Conservation (phyloP, 2,113 vertebrate species). For the Urocitellus parryii region DNA sequence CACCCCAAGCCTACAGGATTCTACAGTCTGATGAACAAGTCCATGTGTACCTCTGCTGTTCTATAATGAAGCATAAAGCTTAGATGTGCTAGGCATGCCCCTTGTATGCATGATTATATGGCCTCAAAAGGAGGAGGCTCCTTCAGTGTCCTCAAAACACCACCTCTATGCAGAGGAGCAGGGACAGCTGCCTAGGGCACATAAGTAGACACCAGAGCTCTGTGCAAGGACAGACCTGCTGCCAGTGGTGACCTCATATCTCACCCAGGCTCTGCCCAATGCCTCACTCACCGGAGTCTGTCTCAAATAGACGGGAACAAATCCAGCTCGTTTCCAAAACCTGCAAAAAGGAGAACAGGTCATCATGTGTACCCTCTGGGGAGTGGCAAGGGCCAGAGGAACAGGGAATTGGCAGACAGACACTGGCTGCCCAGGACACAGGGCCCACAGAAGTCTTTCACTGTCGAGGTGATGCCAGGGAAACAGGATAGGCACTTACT, state of each 20-base stretch:
- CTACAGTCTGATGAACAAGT: neutral
- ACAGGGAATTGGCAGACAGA: neutral
- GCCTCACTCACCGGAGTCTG: conserved; percentile 94
- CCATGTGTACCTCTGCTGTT: neutral
- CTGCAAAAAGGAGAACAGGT: conserved; percentile 83
- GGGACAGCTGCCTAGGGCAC: neutral
- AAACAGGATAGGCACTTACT: conserved; percentile 87
- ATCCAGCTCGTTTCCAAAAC: conserved; percentile 98
- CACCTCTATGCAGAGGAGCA: neutral
- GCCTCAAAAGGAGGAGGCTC: neutral
- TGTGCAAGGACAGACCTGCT: neutral
- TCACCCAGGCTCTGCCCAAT: neutral
- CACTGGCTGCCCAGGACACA: neutral
- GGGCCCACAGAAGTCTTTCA: neutral
- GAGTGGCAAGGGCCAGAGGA: neutral
- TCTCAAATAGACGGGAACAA: conserved; percentile 96
- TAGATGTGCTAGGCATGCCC: accelerated
- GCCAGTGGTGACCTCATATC: neutral
- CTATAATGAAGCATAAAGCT: neutral
- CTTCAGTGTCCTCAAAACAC: neutral
- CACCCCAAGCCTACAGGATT: neutral
- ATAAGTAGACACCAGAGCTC: neutral
- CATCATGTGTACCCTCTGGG: neutral
- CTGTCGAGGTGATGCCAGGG: accelerated
- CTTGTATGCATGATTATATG: accelerated